Evolutionary conservation across 2,113 vertebrate species (phyloP).

Genomic region (Tachycineta bicolor): DNA sequence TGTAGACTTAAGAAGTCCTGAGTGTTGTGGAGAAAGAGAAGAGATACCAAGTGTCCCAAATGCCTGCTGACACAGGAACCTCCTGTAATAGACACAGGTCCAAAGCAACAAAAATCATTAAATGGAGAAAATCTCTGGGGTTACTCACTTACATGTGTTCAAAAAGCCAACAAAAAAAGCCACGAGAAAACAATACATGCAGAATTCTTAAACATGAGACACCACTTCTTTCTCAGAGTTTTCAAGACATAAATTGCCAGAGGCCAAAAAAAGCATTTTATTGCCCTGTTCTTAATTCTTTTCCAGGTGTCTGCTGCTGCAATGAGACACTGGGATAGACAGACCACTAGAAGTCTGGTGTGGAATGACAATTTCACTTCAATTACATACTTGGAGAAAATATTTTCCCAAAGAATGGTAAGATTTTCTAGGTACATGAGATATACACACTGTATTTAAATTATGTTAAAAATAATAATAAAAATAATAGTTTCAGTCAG

Average conservation of each 20-base stretch:
- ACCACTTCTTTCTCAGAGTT: not conserved
- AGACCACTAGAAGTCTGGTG: not conserved
- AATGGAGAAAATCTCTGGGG: not conserved
- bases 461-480: not conserved
- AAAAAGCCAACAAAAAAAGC: not conserved
- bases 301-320: not conserved
- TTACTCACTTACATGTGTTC: not conserved
- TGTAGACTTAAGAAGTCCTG: not conserved
- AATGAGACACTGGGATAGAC: not conserved
- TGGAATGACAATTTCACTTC: not conserved
- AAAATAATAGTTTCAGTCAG: not conserved
- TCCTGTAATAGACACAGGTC: accelerated
- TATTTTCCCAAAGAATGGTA: not conserved
- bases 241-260: not conserved
- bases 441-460: not conserved
- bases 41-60: not conserved
- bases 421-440: not conserved
- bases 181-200: not conserved
- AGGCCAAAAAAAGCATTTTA: not conserved
- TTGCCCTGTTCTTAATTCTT: not conserved
- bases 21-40: not conserved
- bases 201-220: not conserved
- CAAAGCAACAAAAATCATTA: not conserved
- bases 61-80: not conserved
- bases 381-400: not conserved